A percentile compares a stretch with the other conserved stretches of the same genome.
phyloP scores from a whole-genome alignment of 1,140 invertebrate genomes.

The Stegodyphus dumicola region DNA sequence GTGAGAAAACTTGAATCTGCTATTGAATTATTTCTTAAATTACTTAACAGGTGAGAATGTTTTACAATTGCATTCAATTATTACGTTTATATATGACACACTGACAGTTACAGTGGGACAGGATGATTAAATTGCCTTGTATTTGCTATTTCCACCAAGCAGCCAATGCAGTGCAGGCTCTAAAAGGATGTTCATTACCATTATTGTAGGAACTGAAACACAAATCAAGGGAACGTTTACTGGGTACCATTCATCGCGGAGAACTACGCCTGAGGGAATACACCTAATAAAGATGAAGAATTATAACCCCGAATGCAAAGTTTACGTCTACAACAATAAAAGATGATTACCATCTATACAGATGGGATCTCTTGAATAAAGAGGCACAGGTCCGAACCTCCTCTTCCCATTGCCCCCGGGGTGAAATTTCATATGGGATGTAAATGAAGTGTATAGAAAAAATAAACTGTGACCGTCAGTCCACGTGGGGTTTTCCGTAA shows the following conservation, averaged over 20 bases:
- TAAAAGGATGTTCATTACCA: too few species aligned
- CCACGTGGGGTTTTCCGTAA: constrained; percentile 21
- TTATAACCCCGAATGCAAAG: constrained; percentile 28
- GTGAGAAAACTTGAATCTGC: too few species aligned
- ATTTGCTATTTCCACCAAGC: too few species aligned
- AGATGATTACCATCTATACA: background rate
- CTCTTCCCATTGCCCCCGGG: constrained; percentile 1
- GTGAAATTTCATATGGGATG: constrained; percentile 48
- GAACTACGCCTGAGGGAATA: constrained; percentile 8
- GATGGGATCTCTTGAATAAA: background rate
- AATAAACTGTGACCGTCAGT: background rate
- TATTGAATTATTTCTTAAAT: too few species aligned
- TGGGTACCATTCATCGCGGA: constrained; percentile 1
- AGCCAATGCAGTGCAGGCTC: too few species aligned
- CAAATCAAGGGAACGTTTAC: constrained; percentile 13
- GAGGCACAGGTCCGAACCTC: background rate
- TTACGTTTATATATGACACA: too few species aligned
- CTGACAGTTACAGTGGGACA: too few species aligned
- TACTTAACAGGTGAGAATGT: too few species aligned
- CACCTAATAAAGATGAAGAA: constrained; percentile 13
- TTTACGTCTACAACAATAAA: background rate
- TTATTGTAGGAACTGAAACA: too few species aligned
- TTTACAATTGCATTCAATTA: too few species aligned
- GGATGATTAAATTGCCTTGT: too few species aligned
- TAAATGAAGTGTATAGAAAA: constrained; percentile 45